A percentile compares a stretch with the other conserved stretches of the same genome.
Evolutionary conservation across 1,140 invertebrate genomes (phyloP).

Genomic region (Lepidurus arcticus): DNA sequence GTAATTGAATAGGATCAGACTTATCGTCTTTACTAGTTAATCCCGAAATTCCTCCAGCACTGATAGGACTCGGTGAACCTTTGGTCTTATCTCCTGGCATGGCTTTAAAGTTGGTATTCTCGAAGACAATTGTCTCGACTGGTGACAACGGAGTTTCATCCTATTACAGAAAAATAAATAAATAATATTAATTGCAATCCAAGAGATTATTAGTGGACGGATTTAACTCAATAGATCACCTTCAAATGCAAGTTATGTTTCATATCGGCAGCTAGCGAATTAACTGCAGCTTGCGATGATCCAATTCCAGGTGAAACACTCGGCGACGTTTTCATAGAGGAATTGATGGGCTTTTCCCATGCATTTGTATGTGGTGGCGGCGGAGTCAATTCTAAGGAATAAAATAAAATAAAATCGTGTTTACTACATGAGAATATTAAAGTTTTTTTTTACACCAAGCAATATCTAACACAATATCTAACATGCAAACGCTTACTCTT

Average conservation of each 20-base stretch:
- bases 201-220: not conserved
- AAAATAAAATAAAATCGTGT: not conserved
- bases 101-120: constrained; percentile 82
- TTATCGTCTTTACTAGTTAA: constrained; percentile 43
- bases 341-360: constrained; percentile 76
- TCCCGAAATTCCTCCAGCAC: constrained; percentile 53
- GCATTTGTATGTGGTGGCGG: constrained; percentile 67
- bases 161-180: not conserved
- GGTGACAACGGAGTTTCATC: constrained; percentile 47
- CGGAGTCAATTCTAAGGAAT: constrained; percentile 43
- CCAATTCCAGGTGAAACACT: not conserved
- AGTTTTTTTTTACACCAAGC: too few species aligned
- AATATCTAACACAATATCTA: too few species aligned
- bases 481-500: too few species aligned
- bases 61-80: constrained; percentile 43
- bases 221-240: not conserved
- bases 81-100: constrained; percentile 47
- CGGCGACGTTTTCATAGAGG: constrained; percentile 46
- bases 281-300: not conserved
- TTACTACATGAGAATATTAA: too few species aligned
- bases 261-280: not conserved
- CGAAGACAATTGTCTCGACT: constrained; percentile 83
- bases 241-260: not conserved
- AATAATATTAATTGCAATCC: not conserved
- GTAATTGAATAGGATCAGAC: constrained; percentile 56